A percentile compares a stretch with the other conserved stretches of the same genome.
Conservation (phyloP, 2,113 vertebrate species). For the Notarius lentiginosus region DNA sequence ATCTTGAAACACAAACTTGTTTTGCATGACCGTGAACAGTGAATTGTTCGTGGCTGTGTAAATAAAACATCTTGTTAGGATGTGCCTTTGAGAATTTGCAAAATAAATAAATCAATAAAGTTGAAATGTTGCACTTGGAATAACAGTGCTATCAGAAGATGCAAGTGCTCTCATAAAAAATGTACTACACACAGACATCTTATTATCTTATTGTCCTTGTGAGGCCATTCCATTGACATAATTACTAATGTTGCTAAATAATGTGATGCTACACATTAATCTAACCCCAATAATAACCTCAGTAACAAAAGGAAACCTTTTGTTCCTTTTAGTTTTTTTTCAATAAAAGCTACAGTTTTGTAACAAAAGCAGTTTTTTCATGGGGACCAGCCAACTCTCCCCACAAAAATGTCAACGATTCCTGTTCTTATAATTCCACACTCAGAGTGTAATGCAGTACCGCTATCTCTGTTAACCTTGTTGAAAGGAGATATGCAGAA, state of each 20-base stretch:
- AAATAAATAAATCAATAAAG: not conserved
- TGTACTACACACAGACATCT: not conserved
- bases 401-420: not conserved
- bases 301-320: not conserved
- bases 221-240: not conserved
- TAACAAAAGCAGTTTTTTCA: not conserved
- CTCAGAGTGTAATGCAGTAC: not conserved
- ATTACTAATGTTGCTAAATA: not conserved
- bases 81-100: not conserved
- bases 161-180: not conserved
- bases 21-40: slow-evolving; percentile 44
- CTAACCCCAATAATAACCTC: not conserved
- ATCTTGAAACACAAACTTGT: slow-evolving; percentile 45
- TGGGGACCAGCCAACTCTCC: not conserved
- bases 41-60: slow-evolving; percentile 39
- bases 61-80: slow-evolving; percentile 22
- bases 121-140: not conserved
- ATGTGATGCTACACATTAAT: not conserved
- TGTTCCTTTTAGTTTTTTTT: not conserved
- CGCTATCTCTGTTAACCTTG: not conserved
- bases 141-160: not conserved
- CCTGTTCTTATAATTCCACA: not conserved
- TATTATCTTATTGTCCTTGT: not conserved
- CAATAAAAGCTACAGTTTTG: not conserved
- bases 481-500: too few species aligned